Base-by-base conservation (phyloP, 1,140 invertebrate genomes). In the Drosophila ficusphila region DNA sequence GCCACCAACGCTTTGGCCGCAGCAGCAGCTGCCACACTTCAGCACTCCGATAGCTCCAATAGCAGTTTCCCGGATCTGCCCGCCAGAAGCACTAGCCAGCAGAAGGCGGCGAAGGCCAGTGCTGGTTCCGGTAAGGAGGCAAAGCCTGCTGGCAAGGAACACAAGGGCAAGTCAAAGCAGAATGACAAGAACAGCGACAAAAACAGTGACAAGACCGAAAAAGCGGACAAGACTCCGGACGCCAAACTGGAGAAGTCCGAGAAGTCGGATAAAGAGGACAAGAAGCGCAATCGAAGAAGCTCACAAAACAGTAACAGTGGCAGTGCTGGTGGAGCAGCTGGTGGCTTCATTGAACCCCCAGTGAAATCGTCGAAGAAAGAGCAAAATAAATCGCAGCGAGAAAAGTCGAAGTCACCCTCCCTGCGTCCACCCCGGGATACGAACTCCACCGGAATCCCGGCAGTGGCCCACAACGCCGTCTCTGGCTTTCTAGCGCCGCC, bases 231-330 rank as follows among this genome's bases (percentile, higher is more conserved):
- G 25, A 78, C 78, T 6, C 60, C 78, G 6, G 79, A 82, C 4
- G 31, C 68, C 9, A 85, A 64, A 90, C 1, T 39, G 9, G 81
- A 69, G 86, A 92, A 60, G 79, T 49, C 51, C 2, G 77, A 81
- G 6, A 81, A 77, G 21, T 7, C 39, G 2, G 82, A 86, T 7
- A 93, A 94, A 81, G 91, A 93, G 71, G 91, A 94, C 65, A 90
- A 93, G 90, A 82, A 92, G 65, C 86, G 94, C 64, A 94, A 70
- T 61, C 62, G 94, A 83, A 74, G 94, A 54, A 93, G 93, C 34
- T 86, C 88, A 3, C 83, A 74, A 9, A 81, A 74, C 12, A 77
- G 64, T 46, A 78, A 88, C 21, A 85, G 61, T 42, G 74, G 53
- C 62, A 73, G 42, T 18, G 48, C 23, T 29, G 81, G 47, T 41